Conservation (phyloP, 2,113 vertebrate genomes). For the Megaleporinus macrocephalus region DNA sequence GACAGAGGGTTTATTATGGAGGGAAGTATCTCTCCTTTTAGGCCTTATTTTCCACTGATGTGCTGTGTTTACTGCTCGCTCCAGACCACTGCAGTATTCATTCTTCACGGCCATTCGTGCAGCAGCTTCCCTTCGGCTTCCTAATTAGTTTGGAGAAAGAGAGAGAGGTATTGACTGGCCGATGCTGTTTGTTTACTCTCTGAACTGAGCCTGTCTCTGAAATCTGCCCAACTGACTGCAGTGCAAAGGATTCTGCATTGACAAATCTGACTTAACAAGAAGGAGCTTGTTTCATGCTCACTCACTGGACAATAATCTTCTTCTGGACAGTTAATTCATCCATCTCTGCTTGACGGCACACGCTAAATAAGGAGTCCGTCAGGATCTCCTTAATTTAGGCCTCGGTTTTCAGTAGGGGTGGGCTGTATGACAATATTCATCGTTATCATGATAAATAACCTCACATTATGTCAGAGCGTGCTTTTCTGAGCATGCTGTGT, state of each 20-base stretch:
- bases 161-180: conserved; percentile 1
- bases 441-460: no score
- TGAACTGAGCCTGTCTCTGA: conserved; percentile 44
- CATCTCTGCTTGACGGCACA: neutral
- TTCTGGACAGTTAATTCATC: conserved; percentile 13
- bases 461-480: no score
- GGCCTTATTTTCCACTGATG: conserved; percentile 39
- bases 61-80: conserved; percentile 41
- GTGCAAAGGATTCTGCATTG: conserved; percentile 37
- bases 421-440: no score
- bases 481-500: no score
- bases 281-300: conserved; percentile 25
- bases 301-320: conserved; percentile 10
- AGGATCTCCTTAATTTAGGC: neutral
- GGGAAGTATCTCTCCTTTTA: conserved; percentile 30
- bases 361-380: neutral
- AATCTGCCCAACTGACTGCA: conserved; percentile 45
- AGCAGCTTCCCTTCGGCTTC: conserved; percentile 42
- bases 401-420: no score
- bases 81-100: conserved; percentile 8
- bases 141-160: conserved; percentile 64
- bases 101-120: conserved; percentile 28
- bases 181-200: conserved; percentile 57
- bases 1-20: neutral
- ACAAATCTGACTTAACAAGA: conserved; percentile 46